These are phyloP conservation scores for Spisula subtruncata DNA, from an alignment of 2,888 invertebrate genomes.

Conservation along the genomic window DNA sequence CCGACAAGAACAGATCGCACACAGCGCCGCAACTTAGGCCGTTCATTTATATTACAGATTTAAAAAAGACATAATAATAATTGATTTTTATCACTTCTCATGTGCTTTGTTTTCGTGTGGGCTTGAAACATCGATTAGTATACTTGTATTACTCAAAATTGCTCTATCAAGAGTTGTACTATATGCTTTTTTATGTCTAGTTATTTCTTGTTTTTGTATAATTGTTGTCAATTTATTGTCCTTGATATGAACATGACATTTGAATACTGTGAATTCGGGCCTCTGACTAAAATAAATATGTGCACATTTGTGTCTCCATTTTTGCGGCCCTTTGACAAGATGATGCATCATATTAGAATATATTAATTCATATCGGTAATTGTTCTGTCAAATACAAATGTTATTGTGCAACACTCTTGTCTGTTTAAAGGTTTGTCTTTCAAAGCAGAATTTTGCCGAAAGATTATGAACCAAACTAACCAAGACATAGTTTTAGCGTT, in stretches of 20 bases:
- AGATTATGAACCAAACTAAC: neutral
- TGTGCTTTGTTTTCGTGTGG: too few relatives aligned
- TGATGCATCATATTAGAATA: neutral
- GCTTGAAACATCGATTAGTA: neutral
- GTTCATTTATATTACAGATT: too few relatives aligned
- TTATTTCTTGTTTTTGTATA: neutral
- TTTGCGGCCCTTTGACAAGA: neutral
- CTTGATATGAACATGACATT: neutral
- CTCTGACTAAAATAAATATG: neutral
- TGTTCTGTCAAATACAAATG: constrained; percentile 14
- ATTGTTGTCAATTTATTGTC: neutral
- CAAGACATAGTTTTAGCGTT: too few relatives aligned
- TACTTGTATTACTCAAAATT: neutral
- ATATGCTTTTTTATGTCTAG: neutral
- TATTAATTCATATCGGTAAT: neutral
- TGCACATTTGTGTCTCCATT: constrained; percentile 14
- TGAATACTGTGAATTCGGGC: neutral
- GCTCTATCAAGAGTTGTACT: neutral
- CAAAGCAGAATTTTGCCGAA: neutral
- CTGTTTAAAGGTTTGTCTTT: neutral
- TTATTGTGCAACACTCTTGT: neutral
- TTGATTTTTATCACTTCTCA: too few relatives aligned
- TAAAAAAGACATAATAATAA: too few relatives aligned
- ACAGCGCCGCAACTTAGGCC: too few relatives aligned
- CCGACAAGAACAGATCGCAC: too few relatives aligned